Conservation (phyloP, 2,888 invertebrate genomes). For the Megamerina dolium region DNA sequence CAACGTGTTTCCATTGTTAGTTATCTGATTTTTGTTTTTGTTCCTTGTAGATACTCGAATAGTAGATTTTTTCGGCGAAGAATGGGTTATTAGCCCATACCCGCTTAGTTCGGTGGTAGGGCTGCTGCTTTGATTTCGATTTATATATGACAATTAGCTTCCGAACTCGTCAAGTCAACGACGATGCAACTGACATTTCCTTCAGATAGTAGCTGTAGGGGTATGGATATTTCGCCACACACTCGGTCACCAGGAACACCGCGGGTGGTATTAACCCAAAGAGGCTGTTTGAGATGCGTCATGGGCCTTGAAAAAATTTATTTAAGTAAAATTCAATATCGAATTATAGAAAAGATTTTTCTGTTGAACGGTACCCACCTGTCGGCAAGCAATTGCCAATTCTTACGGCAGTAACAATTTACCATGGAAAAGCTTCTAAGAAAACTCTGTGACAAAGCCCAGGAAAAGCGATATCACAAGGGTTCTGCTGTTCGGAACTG, state of each 20-base stretch:
- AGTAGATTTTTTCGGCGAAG: background rate
- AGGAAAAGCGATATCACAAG: no score
- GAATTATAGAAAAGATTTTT: no score
- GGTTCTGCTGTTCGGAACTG: no score
- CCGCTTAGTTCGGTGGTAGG: background rate
- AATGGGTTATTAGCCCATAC: background rate
- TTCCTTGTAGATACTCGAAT: background rate
- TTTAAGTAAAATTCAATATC: no score
- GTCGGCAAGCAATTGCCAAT: no score
- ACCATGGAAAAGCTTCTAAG: no score
- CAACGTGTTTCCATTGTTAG: background rate
- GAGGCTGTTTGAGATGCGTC: background rate
- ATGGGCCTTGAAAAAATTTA: background rate
- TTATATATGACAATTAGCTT: background rate
- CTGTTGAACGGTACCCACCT: no score
- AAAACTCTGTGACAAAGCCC: no score
- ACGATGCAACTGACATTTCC: background rate
- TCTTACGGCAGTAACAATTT: no score
- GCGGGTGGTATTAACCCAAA: background rate
- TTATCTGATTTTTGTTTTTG: background rate
- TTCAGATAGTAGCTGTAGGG: background rate
- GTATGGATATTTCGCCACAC: background rate
- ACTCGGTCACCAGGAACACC: no score
- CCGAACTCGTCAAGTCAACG: background rate
- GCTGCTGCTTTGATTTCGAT: background rate